Base-by-base conservation (phyloP, 2,797 vertebrate species). In the Gymnothorax reevesii region DNA sequence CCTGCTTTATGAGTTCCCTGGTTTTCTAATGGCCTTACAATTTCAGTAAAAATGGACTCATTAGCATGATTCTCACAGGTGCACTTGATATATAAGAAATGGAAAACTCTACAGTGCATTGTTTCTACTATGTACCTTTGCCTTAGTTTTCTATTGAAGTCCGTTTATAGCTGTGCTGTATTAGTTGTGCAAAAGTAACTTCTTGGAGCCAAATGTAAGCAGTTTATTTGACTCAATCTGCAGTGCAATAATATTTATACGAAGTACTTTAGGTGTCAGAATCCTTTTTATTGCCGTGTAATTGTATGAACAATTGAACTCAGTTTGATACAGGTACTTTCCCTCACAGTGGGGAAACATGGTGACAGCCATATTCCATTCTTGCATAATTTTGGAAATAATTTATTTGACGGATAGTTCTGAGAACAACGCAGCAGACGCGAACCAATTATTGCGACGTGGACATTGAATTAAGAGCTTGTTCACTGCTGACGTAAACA, bases 401-500 rank as follows among this genome's bases (percentile, higher is more conserved):
- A 54, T 52, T 79, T 22, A 54, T 79, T 79, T 54, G 75, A 8
- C 22, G 75, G 49, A 79, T 79, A 15, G 15, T 17, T 49, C 33
- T 77, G 73, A 7, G 75, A 17, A 54, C 8, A 17, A 7, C 42
- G 6, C 75, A 79, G 75, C 75, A 17, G 75, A 15, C 22, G 42
- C 22, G n/a, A 54, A 79, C 22, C 15, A 52, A 17, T 54, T 1
- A 79, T 79, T 79, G 75, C 75, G 49, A 79, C 49, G 54, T 10
- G 2, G 71, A 79, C 5, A 20, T 88, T 77, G 83, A 89, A 80
- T 57, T 88, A n/a, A 20, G 66, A 83, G 10, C 83, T 77, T 92
- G 90, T 93, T 92, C 92, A 90, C 86, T 13, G 22, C 60, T 49
- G 86, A 87, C n/a, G 88, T 90, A 92, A 93, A 95, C 91, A 92